Evolutionary conservation across 2,888 invertebrate genomes (phyloP), one percentile per base, ranked within the genome.

Genomic region (Leucania comma): DNA sequence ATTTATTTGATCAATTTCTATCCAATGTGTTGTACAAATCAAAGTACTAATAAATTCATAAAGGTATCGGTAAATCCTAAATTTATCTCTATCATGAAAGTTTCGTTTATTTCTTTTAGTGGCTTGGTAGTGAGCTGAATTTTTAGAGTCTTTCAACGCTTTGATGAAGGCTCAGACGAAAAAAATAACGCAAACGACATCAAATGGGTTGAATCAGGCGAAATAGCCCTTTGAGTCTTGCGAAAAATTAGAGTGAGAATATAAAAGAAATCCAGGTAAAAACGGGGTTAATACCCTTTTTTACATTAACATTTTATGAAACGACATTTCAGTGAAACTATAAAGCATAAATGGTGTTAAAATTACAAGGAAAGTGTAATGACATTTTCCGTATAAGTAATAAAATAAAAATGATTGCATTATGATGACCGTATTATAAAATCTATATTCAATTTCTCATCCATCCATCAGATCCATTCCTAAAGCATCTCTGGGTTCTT

Each of bases 181-280:
- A 79, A 69, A 74, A 79, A 67, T 42, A 75, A 60, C 24, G 17
- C 50, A 50, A 26, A 48, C 50, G 35, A 63, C 61, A 58, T 68
- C 60, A 57, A 74, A 71, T 71, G 65, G 65, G 63, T 74, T 61
- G 69, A 78, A 75, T 70, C 84, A 67, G 64, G 68, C 29, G 63
- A 65, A 71, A 72, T 68, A 61, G 46, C 59, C 61, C 70, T 80
- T 80, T 80, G 68, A 82, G 57, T 65, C 62, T 51, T 42, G 42
- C 22, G 10, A 46, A 62, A 68, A 59, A 26, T 69, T 59, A 35
- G 4, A 51, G 35, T 24, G 17, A 20, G n/a, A 51, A 62, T 46
- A 57, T 60, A 78, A 66, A 66, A 51, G n/a, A 54, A 68, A 6
- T 6, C 38, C 22, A 46, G 53, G 24, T 59, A 32, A 63, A 78